These are phyloP conservation scores for Drosophila rellima DNA, from an alignment of 2,888 invertebrate genomes.

Conservation along the genomic window DNA sequence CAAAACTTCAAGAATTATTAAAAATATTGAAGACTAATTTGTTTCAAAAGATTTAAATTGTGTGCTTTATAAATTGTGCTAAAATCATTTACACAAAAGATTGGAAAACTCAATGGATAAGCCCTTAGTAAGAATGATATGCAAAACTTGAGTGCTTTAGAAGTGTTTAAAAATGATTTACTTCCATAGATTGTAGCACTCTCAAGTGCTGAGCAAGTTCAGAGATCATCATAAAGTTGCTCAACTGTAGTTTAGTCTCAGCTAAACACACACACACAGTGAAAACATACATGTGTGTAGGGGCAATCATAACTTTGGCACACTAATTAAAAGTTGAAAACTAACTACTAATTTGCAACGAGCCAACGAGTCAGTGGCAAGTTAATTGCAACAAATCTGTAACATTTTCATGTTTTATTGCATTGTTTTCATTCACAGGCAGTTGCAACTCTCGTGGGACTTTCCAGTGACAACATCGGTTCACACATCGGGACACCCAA, in stretches of 20 bases:
- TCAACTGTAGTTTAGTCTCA: constrained; percentile 22
- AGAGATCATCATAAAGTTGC: constrained; percentile 15
- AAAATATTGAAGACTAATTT: background rate
- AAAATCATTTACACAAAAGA: too few species aligned
- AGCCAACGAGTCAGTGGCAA: constrained; percentile 31
- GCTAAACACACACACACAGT: background rate
- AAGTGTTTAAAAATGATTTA: background rate
- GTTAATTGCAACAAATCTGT: constrained; percentile 66
- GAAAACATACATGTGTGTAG: background rate
- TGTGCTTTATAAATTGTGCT: background rate
- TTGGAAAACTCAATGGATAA: background rate
- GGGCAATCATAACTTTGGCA: constrained; percentile 59
- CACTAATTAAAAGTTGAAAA: constrained; percentile 75
- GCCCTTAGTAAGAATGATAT: background rate
- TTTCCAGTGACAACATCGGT: constrained; percentile 53
- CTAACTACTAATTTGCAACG: constrained; percentile 49
- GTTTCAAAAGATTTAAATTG: background rate
- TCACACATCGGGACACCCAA: constrained; percentile 15
- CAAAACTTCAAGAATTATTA: background rate
- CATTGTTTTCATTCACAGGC: constrained; percentile 47
- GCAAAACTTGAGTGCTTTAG: background rate
- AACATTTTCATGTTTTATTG: constrained; percentile 21
- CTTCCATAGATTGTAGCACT: background rate
- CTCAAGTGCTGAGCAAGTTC: background rate
- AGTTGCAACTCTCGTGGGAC: constrained; percentile 45